Base-by-base conservation (phyloP, 2,888 invertebrate genomes). In the Tetranychus piercei region DNA sequence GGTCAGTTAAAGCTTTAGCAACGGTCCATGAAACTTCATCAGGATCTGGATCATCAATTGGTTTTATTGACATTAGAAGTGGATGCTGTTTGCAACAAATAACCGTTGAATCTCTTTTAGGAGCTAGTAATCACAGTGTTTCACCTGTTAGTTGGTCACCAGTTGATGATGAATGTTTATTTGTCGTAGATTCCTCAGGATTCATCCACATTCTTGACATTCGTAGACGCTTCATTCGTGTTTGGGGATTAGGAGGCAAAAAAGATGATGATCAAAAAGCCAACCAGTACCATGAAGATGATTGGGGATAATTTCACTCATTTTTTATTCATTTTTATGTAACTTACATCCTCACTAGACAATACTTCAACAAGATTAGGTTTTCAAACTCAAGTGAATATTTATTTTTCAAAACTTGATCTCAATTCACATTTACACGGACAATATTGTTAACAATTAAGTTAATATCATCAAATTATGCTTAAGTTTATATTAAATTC, bases 171-270 rank as follows among this genome's bases (percentile, higher is more conserved):
- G 74, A 75, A 22, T 76, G 77, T 70, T 65, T 77, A 20, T 74
- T 77, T 76, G 74, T 71, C 5, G 77, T 74, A 55, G 76, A 76
- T 67, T 73, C 74, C 20, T 71, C 72, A 7, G 77, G 77, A 23
- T 75, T 65, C 44, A 64, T 77, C 15, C 73, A 74, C 34, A 23
- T 77, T 15, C 76, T 74, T 73, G 77, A 77, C 69, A 77, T 75
- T 43, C 74, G 77, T 20, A 71, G 20, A 44, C 44, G 71, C 18
- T 71, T 15, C 34, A 43, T 71, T 18, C 43, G 71, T 20, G 45
- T 45, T 34, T 71, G 71, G 71, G 45, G 71, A 22, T 22, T 67
- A n/a, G 55, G 15, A 55, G 15, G 15, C 15, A n/a, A n/a, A 9
- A 67, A 67, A 7, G 67, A 67, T 67, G 67, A 11, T 6, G 55